phyloP scores from a whole-genome alignment of 2,888 invertebrate genomes.

The Polymixis lichenea region DNA sequence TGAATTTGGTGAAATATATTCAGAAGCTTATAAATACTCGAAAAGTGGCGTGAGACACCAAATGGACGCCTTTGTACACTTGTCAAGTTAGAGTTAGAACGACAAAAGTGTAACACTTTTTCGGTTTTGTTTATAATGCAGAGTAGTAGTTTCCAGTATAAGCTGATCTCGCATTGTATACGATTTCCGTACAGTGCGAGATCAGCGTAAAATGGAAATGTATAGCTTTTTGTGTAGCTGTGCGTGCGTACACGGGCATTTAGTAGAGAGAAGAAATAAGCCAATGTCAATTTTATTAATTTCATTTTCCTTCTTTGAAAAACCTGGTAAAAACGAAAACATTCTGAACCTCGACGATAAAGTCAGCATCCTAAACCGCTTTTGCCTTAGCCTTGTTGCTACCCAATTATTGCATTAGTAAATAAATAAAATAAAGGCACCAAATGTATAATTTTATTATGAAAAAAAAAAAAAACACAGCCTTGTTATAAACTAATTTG shows the following conservation, averaged over 20 bases:
- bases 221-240: too few relatives aligned
- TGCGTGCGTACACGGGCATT: background rate
- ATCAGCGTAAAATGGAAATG: too few relatives aligned
- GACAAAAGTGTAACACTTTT: too few relatives aligned
- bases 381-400: background rate
- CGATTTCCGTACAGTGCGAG: too few relatives aligned
- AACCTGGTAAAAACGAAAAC: background rate
- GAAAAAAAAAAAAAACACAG: slow-evolving; percentile 33
- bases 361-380: background rate
- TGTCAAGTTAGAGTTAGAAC: background rate
- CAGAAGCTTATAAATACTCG: background rate
- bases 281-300: background rate
- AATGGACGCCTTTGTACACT: background rate
- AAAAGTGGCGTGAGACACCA: background rate
- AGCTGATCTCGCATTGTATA: too few relatives aligned
- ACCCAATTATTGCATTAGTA: background rate
- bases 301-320: background rate
- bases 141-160: too few relatives aligned
- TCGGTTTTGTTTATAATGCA: too few relatives aligned
- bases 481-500: slow-evolving; percentile 50
- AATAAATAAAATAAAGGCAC: slow-evolving; percentile 9
- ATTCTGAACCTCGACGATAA: background rate
- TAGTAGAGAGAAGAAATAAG: background rate
- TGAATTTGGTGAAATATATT: background rate
- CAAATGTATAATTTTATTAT: slow-evolving; percentile 7